These are phyloP conservation scores for Halcyon smyrnensis DNA, from an alignment of 2,797 vertebrate genomes.

Conservation along the genomic window DNA sequence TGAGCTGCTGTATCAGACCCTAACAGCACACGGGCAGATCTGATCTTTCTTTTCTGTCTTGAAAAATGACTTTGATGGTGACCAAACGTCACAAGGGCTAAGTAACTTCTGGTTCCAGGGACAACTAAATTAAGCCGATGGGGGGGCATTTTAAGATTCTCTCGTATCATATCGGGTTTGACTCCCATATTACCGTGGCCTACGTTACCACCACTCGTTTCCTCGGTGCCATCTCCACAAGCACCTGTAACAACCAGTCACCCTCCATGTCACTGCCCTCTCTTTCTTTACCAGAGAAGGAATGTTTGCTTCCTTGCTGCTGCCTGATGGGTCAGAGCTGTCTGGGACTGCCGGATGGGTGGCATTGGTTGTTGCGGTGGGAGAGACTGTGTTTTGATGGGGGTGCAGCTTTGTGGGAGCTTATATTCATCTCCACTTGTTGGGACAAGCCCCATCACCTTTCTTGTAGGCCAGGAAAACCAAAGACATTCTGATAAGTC, in stretches of 20 bases:
- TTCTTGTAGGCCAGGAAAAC: neutral
- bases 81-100: neutral
- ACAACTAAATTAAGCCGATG: neutral
- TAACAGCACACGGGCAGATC: neutral
- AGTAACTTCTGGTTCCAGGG: neutral
- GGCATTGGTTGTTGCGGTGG: neutral
- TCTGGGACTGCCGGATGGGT: neutral
- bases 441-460: neutral
- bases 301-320: neutral
- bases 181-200: neutral
- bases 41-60: neutral
- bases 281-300: neutral
- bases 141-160: neutral
- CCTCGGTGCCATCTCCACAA: neutral
- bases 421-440: neutral
- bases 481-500: neutral
- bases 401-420: neutral
- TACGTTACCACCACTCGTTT: rapidly evolving
- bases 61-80: neutral
- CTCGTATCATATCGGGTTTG: neutral
- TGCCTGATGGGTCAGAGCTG: neutral
- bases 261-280: neutral
- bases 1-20: neutral
- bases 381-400: neutral
- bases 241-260: neutral